Conservation (phyloP, 2,113 vertebrate genomes). For the Corynorhinus townsendii region DNA sequence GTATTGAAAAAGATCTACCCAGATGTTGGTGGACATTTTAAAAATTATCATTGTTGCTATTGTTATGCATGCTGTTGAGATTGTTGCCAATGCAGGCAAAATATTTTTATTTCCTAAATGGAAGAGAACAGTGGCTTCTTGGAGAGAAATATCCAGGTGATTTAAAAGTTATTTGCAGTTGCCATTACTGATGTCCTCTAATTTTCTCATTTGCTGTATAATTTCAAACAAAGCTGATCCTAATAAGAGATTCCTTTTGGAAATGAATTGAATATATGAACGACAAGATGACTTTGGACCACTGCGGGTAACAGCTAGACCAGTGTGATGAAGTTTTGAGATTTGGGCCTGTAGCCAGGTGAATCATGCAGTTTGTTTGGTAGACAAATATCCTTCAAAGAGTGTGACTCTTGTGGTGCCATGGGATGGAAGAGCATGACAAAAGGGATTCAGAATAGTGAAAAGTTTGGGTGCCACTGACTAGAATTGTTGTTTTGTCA, state of each 20-base stretch:
- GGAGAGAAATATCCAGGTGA: not conserved
- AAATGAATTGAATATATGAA: not conserved
- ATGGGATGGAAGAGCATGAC: not conserved
- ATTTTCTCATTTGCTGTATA: not conserved
- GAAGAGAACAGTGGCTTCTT: not conserved
- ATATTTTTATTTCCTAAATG: not conserved
- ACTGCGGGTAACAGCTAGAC: not conserved
- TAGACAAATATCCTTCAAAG: not conserved
- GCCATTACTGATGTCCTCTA: not conserved
- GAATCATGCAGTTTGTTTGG: not conserved
- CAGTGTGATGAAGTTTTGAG: not conserved
- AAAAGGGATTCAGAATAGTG: not conserved
- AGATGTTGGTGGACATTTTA: not conserved
- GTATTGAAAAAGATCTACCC: not conserved
- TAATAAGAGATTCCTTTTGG: not conserved
- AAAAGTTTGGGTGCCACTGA: not conserved
- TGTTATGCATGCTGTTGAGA: not conserved
- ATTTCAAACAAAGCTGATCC: conserved; percentile 19
- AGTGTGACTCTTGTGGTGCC: not conserved
- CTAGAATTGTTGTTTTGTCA: not conserved
- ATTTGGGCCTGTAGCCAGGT: not conserved
- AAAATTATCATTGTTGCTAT: not conserved
- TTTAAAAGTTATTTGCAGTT: conserved; percentile 14
- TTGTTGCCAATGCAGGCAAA: not conserved
- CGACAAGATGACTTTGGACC: not conserved